These are phyloP conservation scores for Archivesica marissinica DNA, from an alignment of 1,140 invertebrate species.

Conservation along the genomic window DNA sequence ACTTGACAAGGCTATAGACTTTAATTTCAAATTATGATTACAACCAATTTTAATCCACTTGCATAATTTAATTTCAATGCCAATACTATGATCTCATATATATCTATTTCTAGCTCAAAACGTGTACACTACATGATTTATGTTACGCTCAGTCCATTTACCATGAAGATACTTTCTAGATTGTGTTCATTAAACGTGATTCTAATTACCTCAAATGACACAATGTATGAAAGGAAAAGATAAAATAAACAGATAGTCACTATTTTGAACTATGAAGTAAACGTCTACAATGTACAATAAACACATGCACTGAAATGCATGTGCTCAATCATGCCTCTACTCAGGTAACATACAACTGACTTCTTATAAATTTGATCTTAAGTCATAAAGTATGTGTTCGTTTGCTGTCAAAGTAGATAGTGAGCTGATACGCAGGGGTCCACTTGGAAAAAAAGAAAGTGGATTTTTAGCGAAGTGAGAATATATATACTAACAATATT, in stretches of 20 bases:
- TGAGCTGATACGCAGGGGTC: no score
- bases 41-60: no score
- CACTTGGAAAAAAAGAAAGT: no score
- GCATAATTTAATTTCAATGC: no score
- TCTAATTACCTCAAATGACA: neutral
- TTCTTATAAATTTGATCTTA: neutral
- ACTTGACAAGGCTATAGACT: no score
- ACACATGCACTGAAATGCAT: neutral
- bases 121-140: conserved; percentile 20
- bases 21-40: no score
- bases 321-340: neutral
- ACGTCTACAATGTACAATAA: neutral
- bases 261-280: conserved; percentile 16
- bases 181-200: neutral
- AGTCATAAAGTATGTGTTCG: no score
- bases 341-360: neutral
- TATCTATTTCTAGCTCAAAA: no score
- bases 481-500: no score
- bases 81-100: no score
- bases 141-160: neutral
- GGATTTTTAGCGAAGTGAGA: no score
- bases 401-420: no score
- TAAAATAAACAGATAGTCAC: conserved; percentile 3
- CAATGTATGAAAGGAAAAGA: neutral
- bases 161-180: neutral